Percentiles rank a stretch among this genome's conserved stretches.
These are phyloP conservation scores for Toxonevra muliebris DNA, from an alignment of 2,888 invertebrate genomes.

Conservation along the genomic window DNA sequence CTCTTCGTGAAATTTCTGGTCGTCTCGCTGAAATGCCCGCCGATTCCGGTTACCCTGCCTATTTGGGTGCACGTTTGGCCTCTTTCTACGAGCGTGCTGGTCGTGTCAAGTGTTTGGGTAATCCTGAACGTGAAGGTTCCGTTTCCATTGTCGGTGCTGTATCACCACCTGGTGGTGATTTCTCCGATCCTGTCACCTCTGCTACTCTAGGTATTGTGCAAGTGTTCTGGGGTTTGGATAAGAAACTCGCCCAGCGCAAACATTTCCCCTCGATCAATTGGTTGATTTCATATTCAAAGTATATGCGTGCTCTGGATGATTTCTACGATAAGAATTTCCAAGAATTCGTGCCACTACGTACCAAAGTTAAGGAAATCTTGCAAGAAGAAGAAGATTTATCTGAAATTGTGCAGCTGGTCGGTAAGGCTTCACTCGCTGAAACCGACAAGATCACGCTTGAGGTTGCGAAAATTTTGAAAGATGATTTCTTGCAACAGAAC, in stretches of 20 bases:
- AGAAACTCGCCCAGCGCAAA: constrained; percentile 98
- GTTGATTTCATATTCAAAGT: constrained; percentile 99
- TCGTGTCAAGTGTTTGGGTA: constrained; percentile 95
- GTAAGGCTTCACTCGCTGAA: constrained; percentile 98
- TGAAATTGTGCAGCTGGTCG: constrained; percentile 99
- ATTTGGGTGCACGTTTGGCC: constrained; percentile 96
- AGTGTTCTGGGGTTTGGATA: constrained; percentile 99
- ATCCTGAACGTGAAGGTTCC: constrained; percentile 97
- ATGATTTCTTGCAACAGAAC: constrained; percentile 99
- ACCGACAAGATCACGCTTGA: constrained; percentile 99
- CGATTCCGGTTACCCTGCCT: constrained; percentile 98
- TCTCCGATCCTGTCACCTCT: constrained; percentile 99
- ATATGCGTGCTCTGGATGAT: constrained; percentile 97
- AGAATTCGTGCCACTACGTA: constrained; percentile 96
- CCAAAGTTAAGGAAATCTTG: constrained; percentile 93
- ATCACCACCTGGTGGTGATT: constrained; percentile 99
- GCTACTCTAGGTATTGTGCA: constrained; percentile 99
- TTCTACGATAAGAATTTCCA: constrained; percentile 98
- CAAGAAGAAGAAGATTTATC: constrained; percentile 99
- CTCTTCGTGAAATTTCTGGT: constrained; percentile 98
- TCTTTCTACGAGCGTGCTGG: constrained; percentile 99
- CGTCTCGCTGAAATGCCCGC: constrained; percentile 99
- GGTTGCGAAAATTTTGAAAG: constrained; percentile 97
- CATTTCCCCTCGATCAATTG: constrained; percentile 99
- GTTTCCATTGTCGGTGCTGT: constrained; percentile 99